phyloP scores from a whole-genome alignment of 2,113 vertebrate species.

The Saguinus imperator region DNA sequence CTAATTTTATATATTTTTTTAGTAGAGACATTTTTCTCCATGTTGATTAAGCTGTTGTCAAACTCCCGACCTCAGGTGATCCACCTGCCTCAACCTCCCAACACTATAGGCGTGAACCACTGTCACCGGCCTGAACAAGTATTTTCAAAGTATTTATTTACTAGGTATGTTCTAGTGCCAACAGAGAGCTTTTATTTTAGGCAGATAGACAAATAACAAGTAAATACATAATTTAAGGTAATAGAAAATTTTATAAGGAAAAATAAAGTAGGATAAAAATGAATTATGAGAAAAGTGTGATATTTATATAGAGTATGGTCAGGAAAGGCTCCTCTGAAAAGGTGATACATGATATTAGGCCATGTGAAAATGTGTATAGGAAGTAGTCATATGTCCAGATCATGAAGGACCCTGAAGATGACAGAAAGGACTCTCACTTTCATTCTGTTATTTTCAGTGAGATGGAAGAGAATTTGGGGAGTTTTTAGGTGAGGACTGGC shows the following conservation, averaged over 20 bases:
- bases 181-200: not conserved
- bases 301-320: not conserved
- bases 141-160: constrained; percentile 9
- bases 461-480: not conserved
- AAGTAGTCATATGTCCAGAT: not conserved
- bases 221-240: not conserved
- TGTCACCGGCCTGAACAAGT: not conserved
- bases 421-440: not conserved
- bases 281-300: not conserved
- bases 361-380: not conserved
- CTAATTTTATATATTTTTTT: too few relatives aligned
- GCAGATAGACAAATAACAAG: not conserved
- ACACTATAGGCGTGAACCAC: too few relatives aligned
- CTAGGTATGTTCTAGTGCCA: not conserved
- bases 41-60: too few relatives aligned
- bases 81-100: too few relatives aligned
- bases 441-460: not conserved
- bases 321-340: not conserved
- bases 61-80: too few relatives aligned
- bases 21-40: too few relatives aligned
- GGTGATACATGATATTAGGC: not conserved
- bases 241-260: not conserved
- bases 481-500: not conserved
- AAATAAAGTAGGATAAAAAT: not conserved
- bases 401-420: not conserved